Conservation (phyloP, 2,888 invertebrate genomes). For the Ectemnius lituratus region DNA sequence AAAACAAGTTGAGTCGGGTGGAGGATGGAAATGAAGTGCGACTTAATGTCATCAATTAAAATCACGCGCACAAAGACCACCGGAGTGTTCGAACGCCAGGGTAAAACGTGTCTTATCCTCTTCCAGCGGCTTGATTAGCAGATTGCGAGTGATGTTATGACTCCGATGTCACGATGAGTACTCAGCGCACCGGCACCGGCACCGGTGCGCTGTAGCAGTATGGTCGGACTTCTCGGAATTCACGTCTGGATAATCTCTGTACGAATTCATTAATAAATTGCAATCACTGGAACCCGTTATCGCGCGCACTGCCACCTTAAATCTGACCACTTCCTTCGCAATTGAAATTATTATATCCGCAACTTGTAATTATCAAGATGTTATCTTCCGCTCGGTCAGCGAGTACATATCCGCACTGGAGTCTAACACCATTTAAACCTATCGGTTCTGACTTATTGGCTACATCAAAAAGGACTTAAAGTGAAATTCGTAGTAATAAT, state of each 20-base stretch:
- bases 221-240: constrained; percentile 12
- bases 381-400: too few relatives aligned
- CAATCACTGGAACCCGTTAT: constrained; percentile 20
- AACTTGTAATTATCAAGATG: too few relatives aligned
- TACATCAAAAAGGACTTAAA: too few relatives aligned
- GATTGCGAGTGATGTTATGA: constrained; percentile 37
- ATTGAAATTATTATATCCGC: too few relatives aligned
- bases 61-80: constrained; percentile 39
- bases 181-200: neutral
- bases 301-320: too few relatives aligned
- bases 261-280: constrained; percentile 35
- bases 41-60: constrained; percentile 59
- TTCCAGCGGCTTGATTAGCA: constrained; percentile 16
- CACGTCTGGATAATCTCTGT: constrained; percentile 10
- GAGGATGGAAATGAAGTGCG: constrained; percentile 49
- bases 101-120: constrained; percentile 9
- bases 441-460: too few relatives aligned
- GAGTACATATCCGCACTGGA: too few relatives aligned
- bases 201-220: neutral
- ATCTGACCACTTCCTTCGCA: too few relatives aligned
- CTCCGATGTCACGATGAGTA: constrained; percentile 25
- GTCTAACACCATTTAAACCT: too few relatives aligned
- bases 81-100: constrained; percentile 10
- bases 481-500: too few relatives aligned
- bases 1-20: constrained; percentile 19